Conservation (phyloP, 2,888 invertebrate genomes). For the Drosophila fungiperda region DNA sequence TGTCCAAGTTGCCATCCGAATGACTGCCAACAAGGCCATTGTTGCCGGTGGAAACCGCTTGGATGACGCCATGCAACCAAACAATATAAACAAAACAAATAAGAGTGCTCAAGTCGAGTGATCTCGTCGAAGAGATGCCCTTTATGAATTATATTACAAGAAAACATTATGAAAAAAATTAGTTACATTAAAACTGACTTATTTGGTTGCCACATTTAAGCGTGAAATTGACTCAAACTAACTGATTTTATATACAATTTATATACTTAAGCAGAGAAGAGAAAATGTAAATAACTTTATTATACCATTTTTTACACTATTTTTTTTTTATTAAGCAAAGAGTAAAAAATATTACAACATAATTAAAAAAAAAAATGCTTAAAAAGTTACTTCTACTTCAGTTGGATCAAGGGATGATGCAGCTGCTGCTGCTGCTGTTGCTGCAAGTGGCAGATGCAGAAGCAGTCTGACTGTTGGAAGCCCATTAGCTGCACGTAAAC, state of each 20-base stretch:
- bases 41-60: conserved; percentile 69
- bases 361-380: conserved; percentile 39
- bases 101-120: no score
- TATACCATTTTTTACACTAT: neutral
- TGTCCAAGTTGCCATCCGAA: conserved; percentile 6
- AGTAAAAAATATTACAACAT: neutral
- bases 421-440: neutral
- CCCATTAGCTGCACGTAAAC: conserved; percentile 66
- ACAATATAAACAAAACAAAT: conserved; percentile 44
- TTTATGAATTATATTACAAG: neutral
- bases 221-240: neutral
- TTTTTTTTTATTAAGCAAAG: neutral
- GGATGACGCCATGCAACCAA: conserved; percentile 50
- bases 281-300: neutral
- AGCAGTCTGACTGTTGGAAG: conserved; percentile 29
- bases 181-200: neutral
- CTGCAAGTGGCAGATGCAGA: conserved; percentile 7
- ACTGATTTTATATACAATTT: neutral
- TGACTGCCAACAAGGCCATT: conserved; percentile 40
- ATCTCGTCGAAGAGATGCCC: neutral
- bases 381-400: conserved; percentile 56
- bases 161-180: neutral
- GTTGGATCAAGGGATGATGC: conserved; percentile 7
- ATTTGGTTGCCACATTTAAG: neutral
- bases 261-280: neutral